phyloP scores from a whole-genome alignment of 2,113 vertebrate genomes.

The Tautogolabrus adspersus region DNA sequence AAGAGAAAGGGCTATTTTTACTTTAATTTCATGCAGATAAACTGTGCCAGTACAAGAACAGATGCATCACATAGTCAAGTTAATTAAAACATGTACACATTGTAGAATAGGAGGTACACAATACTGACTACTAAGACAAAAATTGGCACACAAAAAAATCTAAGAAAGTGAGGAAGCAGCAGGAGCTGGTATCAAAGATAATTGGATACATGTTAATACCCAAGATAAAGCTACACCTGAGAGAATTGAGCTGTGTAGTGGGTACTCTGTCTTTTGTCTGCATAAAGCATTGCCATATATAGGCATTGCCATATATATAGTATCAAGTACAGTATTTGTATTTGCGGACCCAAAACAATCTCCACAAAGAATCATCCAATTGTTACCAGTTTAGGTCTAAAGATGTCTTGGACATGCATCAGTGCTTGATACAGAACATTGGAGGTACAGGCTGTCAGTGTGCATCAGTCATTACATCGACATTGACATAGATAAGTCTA shows the following conservation, averaged over 20 bases:
- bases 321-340: too few relatives aligned
- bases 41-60: not conserved
- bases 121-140: not conserved
- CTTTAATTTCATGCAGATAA: not conserved
- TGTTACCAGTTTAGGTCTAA: too few relatives aligned
- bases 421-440: not conserved
- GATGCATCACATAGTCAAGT: not conserved
- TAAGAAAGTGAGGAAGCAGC: not conserved
- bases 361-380: too few relatives aligned
- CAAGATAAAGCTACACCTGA: too few relatives aligned
- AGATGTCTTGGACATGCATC: not conserved
- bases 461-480: not conserved
- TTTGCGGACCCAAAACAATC: too few relatives aligned
- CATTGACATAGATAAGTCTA: not conserved
- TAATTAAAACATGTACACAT: too few relatives aligned
- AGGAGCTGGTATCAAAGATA: too few relatives aligned
- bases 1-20: not conserved
- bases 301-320: too few relatives aligned
- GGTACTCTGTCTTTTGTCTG: not conserved
- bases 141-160: not conserved
- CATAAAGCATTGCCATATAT: not conserved
- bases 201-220: too few relatives aligned
- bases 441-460: not conserved
- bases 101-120: too few relatives aligned
- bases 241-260: not conserved